phyloP scores from a whole-genome alignment of 2,888 invertebrate species.

The Synanthedon andrenaeformis region DNA sequence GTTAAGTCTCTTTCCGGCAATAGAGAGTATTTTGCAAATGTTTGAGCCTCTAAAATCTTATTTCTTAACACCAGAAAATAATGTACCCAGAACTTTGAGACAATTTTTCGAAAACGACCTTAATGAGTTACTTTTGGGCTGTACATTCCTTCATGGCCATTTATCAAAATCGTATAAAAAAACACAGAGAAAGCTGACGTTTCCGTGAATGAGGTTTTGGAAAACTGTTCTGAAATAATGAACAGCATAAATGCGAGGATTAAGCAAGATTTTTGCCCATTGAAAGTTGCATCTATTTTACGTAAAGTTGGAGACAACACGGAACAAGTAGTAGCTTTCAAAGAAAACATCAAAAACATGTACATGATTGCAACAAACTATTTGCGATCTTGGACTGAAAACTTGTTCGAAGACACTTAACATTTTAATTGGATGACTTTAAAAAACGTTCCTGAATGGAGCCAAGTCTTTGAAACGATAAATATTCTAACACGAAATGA shows the following conservation, averaged over 20 bases:
- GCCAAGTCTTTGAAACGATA: conserved; percentile 7
- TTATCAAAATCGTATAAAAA: conserved; percentile 3
- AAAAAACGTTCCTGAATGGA: conserved; percentile 6
- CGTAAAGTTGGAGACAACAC: conserved; percentile 4
- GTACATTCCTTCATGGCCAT: conserved; percentile 1
- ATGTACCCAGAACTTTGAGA: conserved; percentile 4
- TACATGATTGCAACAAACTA: conserved; percentile 7
- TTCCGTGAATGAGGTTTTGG: conserved; percentile 5
- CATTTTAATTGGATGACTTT: conserved; percentile 6
- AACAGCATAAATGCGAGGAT: conserved; percentile 4
- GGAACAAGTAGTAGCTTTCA: conserved; percentile 4
- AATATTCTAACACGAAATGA: conserved; percentile 6
- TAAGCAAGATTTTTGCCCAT: conserved; percentile 5
- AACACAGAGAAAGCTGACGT: conserved; percentile 2
- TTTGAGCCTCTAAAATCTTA: conserved; percentile 4
- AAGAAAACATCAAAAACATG: conserved; percentile 6
- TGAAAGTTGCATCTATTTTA: conserved; percentile 4
- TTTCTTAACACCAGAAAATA: conserved; percentile 3
- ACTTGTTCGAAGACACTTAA: conserved; percentile 7
- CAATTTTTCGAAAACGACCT: conserved; percentile 5
- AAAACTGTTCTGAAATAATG: conserved; percentile 5
- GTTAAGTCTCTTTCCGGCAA: conserved; percentile 3
- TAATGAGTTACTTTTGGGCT: conserved; percentile 2
- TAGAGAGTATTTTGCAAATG: conserved; percentile 3
- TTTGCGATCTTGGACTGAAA: conserved; percentile 8